Evolutionary conservation across 2,113 vertebrate genomes (phyloP).

Genomic region (Stegostoma tigrinum): DNA sequence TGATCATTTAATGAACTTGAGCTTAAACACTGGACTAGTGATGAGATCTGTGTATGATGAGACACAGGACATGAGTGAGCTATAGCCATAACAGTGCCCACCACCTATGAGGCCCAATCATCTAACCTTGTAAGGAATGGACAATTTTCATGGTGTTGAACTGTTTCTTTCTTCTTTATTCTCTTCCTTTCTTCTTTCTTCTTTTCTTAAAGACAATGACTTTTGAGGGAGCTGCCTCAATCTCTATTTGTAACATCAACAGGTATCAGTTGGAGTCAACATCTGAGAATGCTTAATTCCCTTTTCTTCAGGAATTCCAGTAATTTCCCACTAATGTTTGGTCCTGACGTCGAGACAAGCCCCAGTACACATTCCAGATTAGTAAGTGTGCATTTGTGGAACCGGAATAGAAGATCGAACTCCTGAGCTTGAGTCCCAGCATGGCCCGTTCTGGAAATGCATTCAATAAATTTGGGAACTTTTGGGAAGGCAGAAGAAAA

Average conservation of each 20-base stretch:
- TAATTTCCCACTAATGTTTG: not conserved
- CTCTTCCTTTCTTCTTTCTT: not conserved
- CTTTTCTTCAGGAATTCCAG: not conserved
- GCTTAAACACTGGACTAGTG: no score
- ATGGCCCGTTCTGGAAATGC: not conserved
- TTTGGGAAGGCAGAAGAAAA: not conserved
- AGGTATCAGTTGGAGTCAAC: not conserved
- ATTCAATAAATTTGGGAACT: no score
- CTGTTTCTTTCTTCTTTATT: not conserved
- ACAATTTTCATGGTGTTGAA: not conserved
- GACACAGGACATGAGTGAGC: no score
- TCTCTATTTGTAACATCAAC: not conserved
- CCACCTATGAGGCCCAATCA: not conserved
- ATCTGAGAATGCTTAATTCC: not conserved
- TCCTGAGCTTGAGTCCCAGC: not conserved
- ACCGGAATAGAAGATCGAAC: not conserved
- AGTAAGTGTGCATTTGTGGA: not conserved
- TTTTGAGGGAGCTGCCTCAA: not conserved
- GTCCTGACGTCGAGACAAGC: not conserved
- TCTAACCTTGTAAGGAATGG: not conserved
- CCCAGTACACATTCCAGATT: not conserved
- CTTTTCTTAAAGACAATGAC: not conserved
- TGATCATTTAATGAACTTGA: no score
- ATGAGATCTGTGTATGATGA: no score
- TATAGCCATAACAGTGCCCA: no score